Evolutionary conservation across 2,113 vertebrate genomes (phyloP).

Genomic region (Oophaga pumilio): DNA sequence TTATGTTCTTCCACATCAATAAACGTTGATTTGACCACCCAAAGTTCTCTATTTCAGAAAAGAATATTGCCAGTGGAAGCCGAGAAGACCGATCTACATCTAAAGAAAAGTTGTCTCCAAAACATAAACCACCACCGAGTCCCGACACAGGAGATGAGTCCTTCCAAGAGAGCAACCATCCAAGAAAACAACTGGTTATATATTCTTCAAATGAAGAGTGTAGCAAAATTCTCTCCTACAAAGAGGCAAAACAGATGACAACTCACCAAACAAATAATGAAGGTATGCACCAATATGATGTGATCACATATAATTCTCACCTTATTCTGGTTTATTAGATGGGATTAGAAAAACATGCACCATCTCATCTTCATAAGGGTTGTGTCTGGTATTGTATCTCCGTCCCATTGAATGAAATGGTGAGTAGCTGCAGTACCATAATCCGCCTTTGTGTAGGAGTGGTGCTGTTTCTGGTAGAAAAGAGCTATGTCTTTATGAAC

Average conservation of each 20-base stretch:
- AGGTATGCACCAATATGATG: conserved; percentile 64
- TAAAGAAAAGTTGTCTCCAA: conserved; percentile 70
- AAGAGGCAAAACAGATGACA: conserved; percentile 71
- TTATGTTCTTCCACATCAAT: neutral
- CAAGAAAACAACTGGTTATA: conserved; percentile 67
- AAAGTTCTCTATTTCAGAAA: conserved; percentile 66
- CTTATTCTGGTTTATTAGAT: neutral
- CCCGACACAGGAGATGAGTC: conserved; percentile 62
- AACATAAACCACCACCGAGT: conserved; percentile 69
- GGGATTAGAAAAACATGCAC: neutral
- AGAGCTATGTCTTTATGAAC: no score
- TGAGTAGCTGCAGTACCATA: neutral
- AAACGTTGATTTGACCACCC: conserved; percentile 43
- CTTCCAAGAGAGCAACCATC: conserved; percentile 71
- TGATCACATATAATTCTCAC: neutral
- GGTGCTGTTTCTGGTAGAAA: no score
- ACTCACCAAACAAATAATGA: conserved; percentile 74
- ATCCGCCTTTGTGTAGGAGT: no score
- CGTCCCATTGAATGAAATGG: neutral
- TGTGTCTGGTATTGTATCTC: neutral
- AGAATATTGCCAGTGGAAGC: conserved; percentile 72
- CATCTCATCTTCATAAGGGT: neutral
- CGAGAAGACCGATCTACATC: conserved; percentile 71
- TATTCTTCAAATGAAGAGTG: conserved; percentile 77
- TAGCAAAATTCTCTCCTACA: conserved; percentile 73